Base-by-base conservation (phyloP, 2,797 vertebrate species). In the Pseudochromis fuscus region DNA sequence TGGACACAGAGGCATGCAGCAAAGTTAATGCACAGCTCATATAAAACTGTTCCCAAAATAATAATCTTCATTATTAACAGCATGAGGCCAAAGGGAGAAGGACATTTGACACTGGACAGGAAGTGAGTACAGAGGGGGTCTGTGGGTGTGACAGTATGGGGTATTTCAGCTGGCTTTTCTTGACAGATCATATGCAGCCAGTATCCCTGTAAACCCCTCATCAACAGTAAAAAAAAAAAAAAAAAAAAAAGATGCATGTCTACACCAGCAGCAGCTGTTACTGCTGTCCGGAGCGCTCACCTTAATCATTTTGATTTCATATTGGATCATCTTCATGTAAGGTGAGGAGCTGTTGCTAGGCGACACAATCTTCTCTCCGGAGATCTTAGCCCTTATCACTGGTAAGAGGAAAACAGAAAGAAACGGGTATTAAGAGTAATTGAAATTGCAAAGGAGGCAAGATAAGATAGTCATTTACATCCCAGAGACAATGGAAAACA, bases 301-400 rank as follows among this genome's bases (percentile, higher is more conserved):
- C 97, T 98, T 97, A 89, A 97, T 97, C 93, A 97, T 94, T 94
- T 98, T 97, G 92, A 99, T 96, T 93, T 96, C 95, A 82, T 98
- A 98, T 84, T 94, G 95, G 91, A 97, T 95, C 95, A 96, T 92
- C 93, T 96, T 96, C 93, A 95, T 94, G 83, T 93, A 93, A 49
- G 95, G 92, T 46, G 90, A 92, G 78, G 95, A 94, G 81, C 94
- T 93, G 83, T 95, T 89, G 51, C 93, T 95, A 88, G 94, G 93
- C 85, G 95, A 94, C 90, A 97, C 94, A 79, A 95, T 95, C 91
- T 96, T 96, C 90, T 98, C 95, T 51, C 94, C 95, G 15, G 90
- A 91, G 83, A 98, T 94, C 92, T 96, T 96, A 85, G 95, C 97
- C 81, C 95, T 92, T 85, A 98, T 95, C 88, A 96, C 97, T 98